Evolutionary conservation across 2,797 vertebrate genomes (phyloP), one percentile per base, ranked within the genome.

Genomic region (Anniella stebbinsi): DNA sequence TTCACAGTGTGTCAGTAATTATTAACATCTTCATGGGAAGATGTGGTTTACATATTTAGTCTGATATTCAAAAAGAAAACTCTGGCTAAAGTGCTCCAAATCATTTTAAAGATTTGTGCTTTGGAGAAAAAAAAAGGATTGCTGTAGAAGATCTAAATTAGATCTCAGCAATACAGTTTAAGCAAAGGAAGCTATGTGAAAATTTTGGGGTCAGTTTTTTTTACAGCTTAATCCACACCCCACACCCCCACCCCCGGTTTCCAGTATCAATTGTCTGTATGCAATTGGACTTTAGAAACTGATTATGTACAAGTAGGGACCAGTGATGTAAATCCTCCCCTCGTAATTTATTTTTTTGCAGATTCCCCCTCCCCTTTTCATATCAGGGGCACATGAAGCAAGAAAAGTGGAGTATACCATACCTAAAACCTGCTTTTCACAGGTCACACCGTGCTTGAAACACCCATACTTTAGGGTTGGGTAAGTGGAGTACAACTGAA

Each of bases 1-100:
- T 60, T 75, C 1, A 76, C 13, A 81, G 48, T 45, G 4, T 75
- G 69, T 88, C 89, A 86, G 80, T 23, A 90, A 72, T 60, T 80
- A 91, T 89, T 92, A 89, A 4, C 67, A 28, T 45, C 75, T 75
- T 91, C 41, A 23, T 38, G 33, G 0, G 33, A 92, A n/a, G n/a
- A n/a, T n/a, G n/a, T n/a, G n/a, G n/a, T n/a, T n/a, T n/a, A n/a
- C n/a, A n/a, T n/a, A n/a, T n/a, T n/a, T 45, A 80, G 17, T n/a
- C 54, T 30, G 45, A 69, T 45, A 60, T 38, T 66, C 38, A 41
- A 66, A 36, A 38, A 82, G 36, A 5, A 66, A 80, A 28, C 41
- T 38, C 80, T 25, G 60, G 48, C 21, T 66, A 54, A 57, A n/a
- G 8, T 66, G 10, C 3, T 45, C 23, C 18, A 5, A 84, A 38